Percentiles rank a stretch among this genome's conserved stretches.
Evolutionary conservation across 2,888 invertebrate genomes (phyloP).

Genomic region (Volucella bombylans): DNA sequence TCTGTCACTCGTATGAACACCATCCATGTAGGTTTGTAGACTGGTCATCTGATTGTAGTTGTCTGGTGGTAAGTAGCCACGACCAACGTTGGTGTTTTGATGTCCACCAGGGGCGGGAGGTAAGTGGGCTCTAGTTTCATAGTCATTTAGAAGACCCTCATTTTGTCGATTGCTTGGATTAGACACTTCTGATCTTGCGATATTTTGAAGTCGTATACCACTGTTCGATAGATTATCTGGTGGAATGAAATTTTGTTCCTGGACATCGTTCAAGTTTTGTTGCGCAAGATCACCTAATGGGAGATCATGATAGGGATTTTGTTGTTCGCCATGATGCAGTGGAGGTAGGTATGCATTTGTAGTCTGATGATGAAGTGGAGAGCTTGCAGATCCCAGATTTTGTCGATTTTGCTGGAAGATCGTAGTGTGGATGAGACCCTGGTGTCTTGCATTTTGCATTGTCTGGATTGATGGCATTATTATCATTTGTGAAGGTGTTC

Average conservation of each 20-base stretch:
- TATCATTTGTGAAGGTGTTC: neutral
- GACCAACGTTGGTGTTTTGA: constrained; percentile 19
- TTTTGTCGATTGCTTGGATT: constrained; percentile 7
- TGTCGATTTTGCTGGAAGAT: neutral
- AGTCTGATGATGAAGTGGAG: neutral
- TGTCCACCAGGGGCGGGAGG: constrained; percentile 15
- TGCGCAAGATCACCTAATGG: too few species aligned
- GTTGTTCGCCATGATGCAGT: neutral
- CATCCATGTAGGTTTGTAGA: constrained; percentile 78
- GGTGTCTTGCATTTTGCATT: neutral
- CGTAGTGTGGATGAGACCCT: neutral
- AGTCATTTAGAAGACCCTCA: neutral
- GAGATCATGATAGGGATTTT: too few species aligned
- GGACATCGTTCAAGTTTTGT: neutral
- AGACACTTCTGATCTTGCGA: constrained; percentile 10
- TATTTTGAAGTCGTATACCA: constrained; percentile 25
- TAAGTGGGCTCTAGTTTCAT: constrained; percentile 20
- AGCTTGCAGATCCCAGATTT: neutral
- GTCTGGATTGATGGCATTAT: constrained; percentile 47
- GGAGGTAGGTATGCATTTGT: neutral
- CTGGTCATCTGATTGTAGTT: constrained; percentile 62
- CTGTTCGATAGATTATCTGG: constrained; percentile 23
- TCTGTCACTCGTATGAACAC: constrained; percentile 77
- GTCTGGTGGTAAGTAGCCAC: constrained; percentile 49
- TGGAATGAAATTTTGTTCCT: constrained; percentile 6